Evolutionary conservation across 2,797 vertebrate species (phyloP).

Genomic region (Enteromius radiatus): DNA sequence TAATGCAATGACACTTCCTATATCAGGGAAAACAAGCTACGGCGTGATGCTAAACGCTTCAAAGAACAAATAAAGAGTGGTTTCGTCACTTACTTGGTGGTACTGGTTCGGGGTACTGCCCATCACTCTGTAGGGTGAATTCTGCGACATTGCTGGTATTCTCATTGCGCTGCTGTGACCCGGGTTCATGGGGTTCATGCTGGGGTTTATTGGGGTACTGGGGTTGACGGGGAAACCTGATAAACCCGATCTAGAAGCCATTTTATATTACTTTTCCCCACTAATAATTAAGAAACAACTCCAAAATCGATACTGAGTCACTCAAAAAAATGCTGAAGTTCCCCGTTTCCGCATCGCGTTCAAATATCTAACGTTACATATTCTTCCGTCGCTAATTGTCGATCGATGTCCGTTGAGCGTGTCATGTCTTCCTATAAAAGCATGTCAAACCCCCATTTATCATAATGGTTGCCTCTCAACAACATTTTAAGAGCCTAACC

Average conservation of each 20-base stretch:
- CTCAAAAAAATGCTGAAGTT: background rate
- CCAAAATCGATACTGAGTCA: background rate
- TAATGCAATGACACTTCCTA: slow-evolving; percentile 26
- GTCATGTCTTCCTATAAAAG: slow-evolving; percentile 58
- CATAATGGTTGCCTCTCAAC: slow-evolving; percentile 30
- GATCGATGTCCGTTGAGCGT: slow-evolving; percentile 37
- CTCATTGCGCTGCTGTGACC: slow-evolving; percentile 72
- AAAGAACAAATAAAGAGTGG: slow-evolving; percentile 15
- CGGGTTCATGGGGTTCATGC: slow-evolving; percentile 71
- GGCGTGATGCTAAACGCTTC: slow-evolving; percentile 18
- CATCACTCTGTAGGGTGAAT: slow-evolving; percentile 75
- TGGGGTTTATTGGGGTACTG: slow-evolving; percentile 70
- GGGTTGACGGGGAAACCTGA: slow-evolving; percentile 71
- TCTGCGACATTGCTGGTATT: slow-evolving; percentile 74
- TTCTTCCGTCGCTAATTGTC: slow-evolving; percentile 19
- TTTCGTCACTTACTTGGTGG: slow-evolving; percentile 70
- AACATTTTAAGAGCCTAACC: slow-evolving; percentile 50
- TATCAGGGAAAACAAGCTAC: background rate
- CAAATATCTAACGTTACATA: background rate
- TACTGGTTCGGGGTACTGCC: slow-evolving; percentile 68
- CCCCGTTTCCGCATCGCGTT: background rate
- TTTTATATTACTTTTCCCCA: slow-evolving; percentile 48
- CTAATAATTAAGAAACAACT: background rate
- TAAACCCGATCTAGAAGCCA: slow-evolving; percentile 80
- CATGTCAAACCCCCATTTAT: slow-evolving; percentile 26